Evolutionary conservation across 2,888 invertebrate species (phyloP).

Genomic region (Spatulosminthurus flaviceps): DNA sequence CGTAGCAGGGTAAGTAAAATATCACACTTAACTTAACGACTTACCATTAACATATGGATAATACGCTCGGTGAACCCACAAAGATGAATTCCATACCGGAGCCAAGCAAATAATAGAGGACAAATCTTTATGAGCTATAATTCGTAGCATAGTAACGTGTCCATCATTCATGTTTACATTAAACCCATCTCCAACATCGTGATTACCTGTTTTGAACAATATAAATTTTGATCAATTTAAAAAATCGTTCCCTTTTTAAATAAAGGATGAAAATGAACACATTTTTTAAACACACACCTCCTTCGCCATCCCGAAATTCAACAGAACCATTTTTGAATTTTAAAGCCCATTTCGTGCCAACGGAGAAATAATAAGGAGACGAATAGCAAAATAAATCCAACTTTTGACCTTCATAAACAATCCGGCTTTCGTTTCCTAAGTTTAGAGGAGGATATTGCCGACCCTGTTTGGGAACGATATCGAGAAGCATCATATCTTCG

Average conservation of each 20-base stretch:
- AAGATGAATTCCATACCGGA: conserved; percentile 59
- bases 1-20: too few species aligned
- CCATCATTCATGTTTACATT: neutral
- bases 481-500: conserved; percentile 53
- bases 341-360: conserved; percentile 56
- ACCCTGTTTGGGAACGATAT: neutral
- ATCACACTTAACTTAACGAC: too few species aligned
- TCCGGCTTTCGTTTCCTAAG: neutral
- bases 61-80: conserved; percentile 54
- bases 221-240: too few species aligned
- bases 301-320: conserved; percentile 28
- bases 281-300: neutral
- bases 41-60: conserved; percentile 56
- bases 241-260: too few species aligned
- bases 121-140: conserved; percentile 47
- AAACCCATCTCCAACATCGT: neutral
- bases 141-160: conserved; percentile 27
- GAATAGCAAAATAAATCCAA: conserved; percentile 43
- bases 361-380: conserved; percentile 57
- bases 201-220: too few species aligned
- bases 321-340: conserved; percentile 55
- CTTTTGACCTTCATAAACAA: conserved; percentile 47
- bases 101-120: conserved; percentile 54
- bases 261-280: too few species aligned
- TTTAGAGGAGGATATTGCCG: neutral